Base-by-base conservation (phyloP, 2,113 vertebrate genomes). In the Oriolus oriolus region DNA sequence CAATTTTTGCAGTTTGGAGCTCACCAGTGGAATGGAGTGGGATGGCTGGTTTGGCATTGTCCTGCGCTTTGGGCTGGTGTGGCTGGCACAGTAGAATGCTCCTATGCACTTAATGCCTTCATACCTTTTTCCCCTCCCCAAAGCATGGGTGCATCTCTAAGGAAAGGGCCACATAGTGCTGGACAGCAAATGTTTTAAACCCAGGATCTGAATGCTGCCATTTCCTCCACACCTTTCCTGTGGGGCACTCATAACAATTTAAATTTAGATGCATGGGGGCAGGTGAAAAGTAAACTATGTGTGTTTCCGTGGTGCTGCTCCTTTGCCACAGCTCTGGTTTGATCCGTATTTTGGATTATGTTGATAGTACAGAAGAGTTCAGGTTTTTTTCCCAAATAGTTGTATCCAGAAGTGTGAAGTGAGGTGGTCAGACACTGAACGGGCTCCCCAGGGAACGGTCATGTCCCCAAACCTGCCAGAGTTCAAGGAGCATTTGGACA, bases 41-140 rank as follows among this genome's bases (percentile, higher is more conserved):
- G 13, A 33, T 5, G 30, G 31, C 45, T 65, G 19, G 14, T 68
- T n/a, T 2, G 21, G 71, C 20, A 3, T 26, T 0, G 0, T 41
- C 57, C 70, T 49, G 5, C 14, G 4, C 27, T 75, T 79, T 22
- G 39, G 39, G n/a, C 45, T 65, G 50, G 20, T 33, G 57, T 35
- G 71, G n/a, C 20, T n/a, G 45, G 63, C 59, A 28, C 27, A 59
- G 12, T 2, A 8, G 41, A 39, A 42, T 10, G 56, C 26, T 68
- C 33, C 33, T 39, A 9, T 33, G 59, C 10, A 5, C 49, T 63
- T 8, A 42, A 30, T 42, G 30, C 42, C 33, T 65, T 78, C n/a
- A 4, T 22, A 7, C 2, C 30, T 50, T 49, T 49, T 14, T 6
- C 3, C 5, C 3, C 2, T 49, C 30, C 53, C 26, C 56, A 41